A percentile compares a stretch with the other conserved stretches of the same genome.
phyloP scores from a whole-genome alignment of 2,113 vertebrate genomes.

The Oceanodroma tethys region DNA sequence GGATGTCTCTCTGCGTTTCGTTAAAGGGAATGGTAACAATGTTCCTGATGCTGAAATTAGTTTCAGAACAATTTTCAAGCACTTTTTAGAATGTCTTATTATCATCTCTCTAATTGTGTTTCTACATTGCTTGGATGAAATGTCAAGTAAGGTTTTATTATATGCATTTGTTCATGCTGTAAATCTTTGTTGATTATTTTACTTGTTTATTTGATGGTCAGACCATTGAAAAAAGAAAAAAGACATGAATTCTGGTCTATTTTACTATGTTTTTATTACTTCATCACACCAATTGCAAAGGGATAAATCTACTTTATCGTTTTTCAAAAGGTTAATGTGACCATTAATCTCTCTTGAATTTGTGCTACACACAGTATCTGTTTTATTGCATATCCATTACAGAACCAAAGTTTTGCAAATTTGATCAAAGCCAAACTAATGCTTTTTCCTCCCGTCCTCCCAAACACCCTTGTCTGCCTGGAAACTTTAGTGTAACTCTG shows the following conservation, averaged over 20 bases:
- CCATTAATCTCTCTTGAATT: conserved; percentile 28
- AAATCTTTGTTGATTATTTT: conserved; percentile 43
- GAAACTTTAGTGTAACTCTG: not conserved
- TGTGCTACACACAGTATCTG: not conserved
- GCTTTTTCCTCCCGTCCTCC: not conserved
- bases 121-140: not conserved
- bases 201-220: conserved; percentile 31
- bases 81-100: not conserved
- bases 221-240: not conserved
- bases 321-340: conserved; percentile 35
- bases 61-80: conserved; percentile 25
- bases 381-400: not conserved
- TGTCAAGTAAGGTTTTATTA: conserved; percentile 18
- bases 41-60: conserved; percentile 13
- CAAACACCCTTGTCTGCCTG: not conserved
- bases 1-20: not conserved
- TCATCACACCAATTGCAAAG: not conserved
- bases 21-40: not conserved
- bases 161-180: not conserved
- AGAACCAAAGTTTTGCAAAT: not conserved
- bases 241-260: not conserved
- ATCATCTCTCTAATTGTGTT: conserved; percentile 4
- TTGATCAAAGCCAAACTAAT: not conserved
- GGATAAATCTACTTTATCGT: not conserved
- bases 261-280: not conserved